phyloP scores from a whole-genome alignment of 1,140 invertebrate species.

The Meloidogyne hapla region DNA sequence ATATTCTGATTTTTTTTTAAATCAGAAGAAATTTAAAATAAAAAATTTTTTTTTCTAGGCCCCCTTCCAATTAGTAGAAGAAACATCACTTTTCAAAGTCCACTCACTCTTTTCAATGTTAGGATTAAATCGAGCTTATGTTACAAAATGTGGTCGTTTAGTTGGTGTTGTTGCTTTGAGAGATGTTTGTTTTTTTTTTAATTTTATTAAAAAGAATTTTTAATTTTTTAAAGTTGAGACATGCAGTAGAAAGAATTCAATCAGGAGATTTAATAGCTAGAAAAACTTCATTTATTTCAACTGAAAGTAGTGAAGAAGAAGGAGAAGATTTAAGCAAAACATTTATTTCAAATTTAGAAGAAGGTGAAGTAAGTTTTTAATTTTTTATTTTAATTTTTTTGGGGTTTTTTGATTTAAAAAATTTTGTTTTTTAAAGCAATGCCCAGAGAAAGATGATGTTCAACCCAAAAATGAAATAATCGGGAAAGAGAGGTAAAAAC shows the following conservation, averaged over 20 bases:
- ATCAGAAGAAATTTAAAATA: slow-evolving; percentile 62
- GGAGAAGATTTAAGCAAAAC: background rate
- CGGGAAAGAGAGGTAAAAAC: background rate
- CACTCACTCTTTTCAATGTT: slow-evolving; percentile 97
- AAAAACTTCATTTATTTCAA: background rate
- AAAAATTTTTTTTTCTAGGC: slow-evolving; percentile 91
- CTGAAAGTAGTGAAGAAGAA: background rate
- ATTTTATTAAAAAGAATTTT: slow-evolving; percentile 12
- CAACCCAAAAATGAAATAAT: background rate
- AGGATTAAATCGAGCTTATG: slow-evolving; percentile 91
- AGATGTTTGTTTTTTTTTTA: slow-evolving; percentile 72
- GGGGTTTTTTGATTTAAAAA: no score
- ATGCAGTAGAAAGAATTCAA: slow-evolving; percentile 45
- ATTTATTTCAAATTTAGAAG: background rate
- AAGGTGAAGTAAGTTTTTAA: no score
- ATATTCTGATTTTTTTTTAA: slow-evolving; percentile 54
- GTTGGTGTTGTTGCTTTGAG: slow-evolving; percentile 92
- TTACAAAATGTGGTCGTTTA: slow-evolving; percentile 88
- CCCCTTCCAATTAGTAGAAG: slow-evolving; percentile 91
- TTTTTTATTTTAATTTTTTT: no score
- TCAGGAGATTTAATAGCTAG: slow-evolving; percentile 34
- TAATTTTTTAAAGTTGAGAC: slow-evolving; percentile 34
- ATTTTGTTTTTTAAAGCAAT: no score
- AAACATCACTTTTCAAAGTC: slow-evolving; percentile 87
- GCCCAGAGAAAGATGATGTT: no score